A percentile compares a stretch with the other conserved stretches of the same genome.
phyloP scores from a whole-genome alignment of 2,797 vertebrate genomes.

The Denticeps clupeoides region DNA sequence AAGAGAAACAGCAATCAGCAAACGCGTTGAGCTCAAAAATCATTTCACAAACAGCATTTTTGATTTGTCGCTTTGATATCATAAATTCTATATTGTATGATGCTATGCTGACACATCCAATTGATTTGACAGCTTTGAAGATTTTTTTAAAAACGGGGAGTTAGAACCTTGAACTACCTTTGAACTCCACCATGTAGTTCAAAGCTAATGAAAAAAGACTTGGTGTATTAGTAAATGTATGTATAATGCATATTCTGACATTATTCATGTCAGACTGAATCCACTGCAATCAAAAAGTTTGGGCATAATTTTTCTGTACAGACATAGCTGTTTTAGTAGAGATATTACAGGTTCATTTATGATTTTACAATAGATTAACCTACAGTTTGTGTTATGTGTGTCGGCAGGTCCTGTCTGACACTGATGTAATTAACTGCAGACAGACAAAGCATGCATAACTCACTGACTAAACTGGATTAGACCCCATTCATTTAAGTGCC shows the following conservation, averaged over 20 bases:
- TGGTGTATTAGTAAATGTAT: slow-evolving; percentile 2
- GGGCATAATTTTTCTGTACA: slow-evolving; percentile 41
- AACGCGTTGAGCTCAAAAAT: too few species aligned
- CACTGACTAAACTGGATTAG: background rate
- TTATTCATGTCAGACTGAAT: too few species aligned
- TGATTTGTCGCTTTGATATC: too few species aligned
- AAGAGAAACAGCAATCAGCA: too few species aligned
- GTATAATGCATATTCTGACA: slow-evolving; percentile 20
- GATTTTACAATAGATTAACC: slow-evolving; percentile 67
- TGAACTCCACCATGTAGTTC: too few species aligned
- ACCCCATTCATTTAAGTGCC: background rate
- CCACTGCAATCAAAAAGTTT: too few species aligned
- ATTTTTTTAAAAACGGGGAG: too few species aligned
- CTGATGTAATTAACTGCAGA: background rate
- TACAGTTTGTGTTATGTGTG: slow-evolving; percentile 21
- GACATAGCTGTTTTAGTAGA: slow-evolving; percentile 39
- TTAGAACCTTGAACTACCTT: too few species aligned
- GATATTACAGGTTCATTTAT: slow-evolving; percentile 63
- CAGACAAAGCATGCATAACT: background rate
- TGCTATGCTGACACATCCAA: too few species aligned
- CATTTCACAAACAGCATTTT: too few species aligned
- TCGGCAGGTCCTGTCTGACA: slow-evolving; percentile 6
- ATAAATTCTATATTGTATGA: too few species aligned
- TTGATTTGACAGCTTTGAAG: too few species aligned
- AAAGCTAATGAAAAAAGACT: slow-evolving; percentile 13